Evolutionary conservation across 2,888 invertebrate genomes (phyloP).

Genomic region (Cordylochernes scorpioides): DNA sequence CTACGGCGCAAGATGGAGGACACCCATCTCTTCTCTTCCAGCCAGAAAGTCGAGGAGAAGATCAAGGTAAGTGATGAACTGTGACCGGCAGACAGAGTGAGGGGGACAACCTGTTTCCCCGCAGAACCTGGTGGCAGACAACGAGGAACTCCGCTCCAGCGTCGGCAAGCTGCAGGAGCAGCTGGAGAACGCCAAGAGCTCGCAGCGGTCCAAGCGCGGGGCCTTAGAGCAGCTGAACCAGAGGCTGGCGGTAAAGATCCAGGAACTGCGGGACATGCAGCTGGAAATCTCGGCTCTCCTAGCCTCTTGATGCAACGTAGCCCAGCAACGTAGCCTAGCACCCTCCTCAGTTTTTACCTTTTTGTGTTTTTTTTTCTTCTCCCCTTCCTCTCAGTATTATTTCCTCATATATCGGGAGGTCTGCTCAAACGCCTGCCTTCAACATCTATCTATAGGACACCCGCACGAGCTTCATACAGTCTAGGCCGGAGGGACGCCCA

Average conservation of each 20-base stretch:
- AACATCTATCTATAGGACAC: too few relatives aligned
- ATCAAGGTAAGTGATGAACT: too few relatives aligned
- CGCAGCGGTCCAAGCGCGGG: conserved; percentile 52
- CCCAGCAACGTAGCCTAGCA: too few relatives aligned
- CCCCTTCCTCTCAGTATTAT: too few relatives aligned
- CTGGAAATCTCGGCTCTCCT: conserved; percentile 53
- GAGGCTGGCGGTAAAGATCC: conserved; percentile 49
- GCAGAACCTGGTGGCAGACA: conserved; percentile 34
- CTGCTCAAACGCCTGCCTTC: too few relatives aligned
- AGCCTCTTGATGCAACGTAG: conserved; percentile 14
- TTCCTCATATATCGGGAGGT: too few relatives aligned
- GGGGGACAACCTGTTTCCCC: too few relatives aligned
- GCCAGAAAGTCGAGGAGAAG: conserved; percentile 15
- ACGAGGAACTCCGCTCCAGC: conserved; percentile 35
- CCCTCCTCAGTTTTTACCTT: too few relatives aligned
- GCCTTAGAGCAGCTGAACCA: conserved; percentile 52
- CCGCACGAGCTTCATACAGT: too few relatives aligned
- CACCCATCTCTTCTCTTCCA: conserved; percentile 11
- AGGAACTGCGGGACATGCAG: conserved; percentile 51
- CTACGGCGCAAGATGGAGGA: conserved; percentile 10
- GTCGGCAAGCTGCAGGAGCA: conserved; percentile 46
- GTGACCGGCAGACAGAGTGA: too few relatives aligned
- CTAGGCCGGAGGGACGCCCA: too few relatives aligned
- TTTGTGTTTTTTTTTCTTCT: too few relatives aligned
- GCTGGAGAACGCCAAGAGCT: conserved; percentile 44